Evolutionary conservation across 1,140 invertebrate species (phyloP).

Genomic region (Stenopsyche tienmushanensis): DNA sequence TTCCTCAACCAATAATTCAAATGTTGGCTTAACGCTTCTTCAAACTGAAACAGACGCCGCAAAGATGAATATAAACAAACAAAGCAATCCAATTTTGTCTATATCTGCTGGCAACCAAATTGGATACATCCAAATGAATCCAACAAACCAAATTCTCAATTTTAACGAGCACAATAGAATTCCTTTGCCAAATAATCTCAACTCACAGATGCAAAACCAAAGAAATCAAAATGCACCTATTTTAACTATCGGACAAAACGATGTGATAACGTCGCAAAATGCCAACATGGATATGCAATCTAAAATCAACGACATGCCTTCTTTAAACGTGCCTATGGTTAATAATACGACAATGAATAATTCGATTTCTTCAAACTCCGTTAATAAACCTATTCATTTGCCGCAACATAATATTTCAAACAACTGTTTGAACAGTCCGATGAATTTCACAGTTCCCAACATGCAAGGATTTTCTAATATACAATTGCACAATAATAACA

Average conservation of each 20-base stretch:
- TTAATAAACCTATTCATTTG: constrained; percentile 37
- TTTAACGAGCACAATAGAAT: constrained; percentile 51
- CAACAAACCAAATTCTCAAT: constrained; percentile 52
- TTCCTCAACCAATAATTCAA: constrained; percentile 22
- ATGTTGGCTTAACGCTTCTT: constrained; percentile 16
- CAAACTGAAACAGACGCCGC: constrained; percentile 19
- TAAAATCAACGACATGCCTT: constrained; percentile 23
- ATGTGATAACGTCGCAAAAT: constrained; percentile 26
- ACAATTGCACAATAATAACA: constrained; percentile 27
- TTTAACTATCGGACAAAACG: constrained; percentile 31
- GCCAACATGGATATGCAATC: constrained; percentile 20
- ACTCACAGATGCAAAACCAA: constrained; percentile 30
- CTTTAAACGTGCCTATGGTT: constrained; percentile 23
- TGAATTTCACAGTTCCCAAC: constrained; percentile 8
- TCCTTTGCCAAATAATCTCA: constrained; percentile 23
- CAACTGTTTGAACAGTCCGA: constrained; percentile 26
- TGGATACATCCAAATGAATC: constrained; percentile 54
- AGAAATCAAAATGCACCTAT: constrained; percentile 33
- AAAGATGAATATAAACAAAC: constrained; percentile 42
- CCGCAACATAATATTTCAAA: constrained; percentile 36
- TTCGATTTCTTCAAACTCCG: constrained; percentile 4
- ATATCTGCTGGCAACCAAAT: constrained; percentile 53
- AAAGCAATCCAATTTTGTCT: constrained; percentile 47
- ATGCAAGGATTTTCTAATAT: constrained; percentile 11
- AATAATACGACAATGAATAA: background rate